These are phyloP conservation scores for Brachionus rotundiformis DNA, from an alignment of 1,140 invertebrate genomes.

Conservation along the genomic window DNA sequence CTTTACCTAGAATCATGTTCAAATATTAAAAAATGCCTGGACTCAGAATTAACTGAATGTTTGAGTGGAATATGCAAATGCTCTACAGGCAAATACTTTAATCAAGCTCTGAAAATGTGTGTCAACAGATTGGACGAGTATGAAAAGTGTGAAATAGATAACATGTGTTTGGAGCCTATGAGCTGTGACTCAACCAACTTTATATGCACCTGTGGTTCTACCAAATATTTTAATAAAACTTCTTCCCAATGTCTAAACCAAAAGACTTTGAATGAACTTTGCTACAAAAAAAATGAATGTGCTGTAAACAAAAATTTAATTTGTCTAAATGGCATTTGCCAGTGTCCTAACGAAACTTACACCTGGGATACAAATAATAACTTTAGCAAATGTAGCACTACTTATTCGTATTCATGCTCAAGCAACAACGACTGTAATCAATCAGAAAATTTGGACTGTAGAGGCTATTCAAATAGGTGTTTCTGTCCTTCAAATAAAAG, in stretches of 20 bases:
- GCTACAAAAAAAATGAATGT: not conserved
- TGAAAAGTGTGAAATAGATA: not conserved
- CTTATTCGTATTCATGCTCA: not conserved
- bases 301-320: not conserved
- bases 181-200: not conserved
- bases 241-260: not conserved
- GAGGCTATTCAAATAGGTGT: not conserved
- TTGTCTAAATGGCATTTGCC: not conserved
- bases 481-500: not conserved
- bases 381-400: not conserved
- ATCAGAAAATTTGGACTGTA: not conserved
- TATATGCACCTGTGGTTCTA: not conserved
- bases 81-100: not conserved
- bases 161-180: not conserved
- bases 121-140: not conserved
- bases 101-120: not conserved
- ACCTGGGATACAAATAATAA: not conserved
- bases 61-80: not conserved
- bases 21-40: not conserved
- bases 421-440: not conserved
- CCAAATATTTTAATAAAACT: not conserved
- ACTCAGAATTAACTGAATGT: not conserved
- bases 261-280: not conserved
- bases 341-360: not conserved
- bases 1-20: not conserved